A percentile compares a stretch with the other conserved stretches of the same genome.
phyloP scores from a whole-genome alignment of 2,797 vertebrate genomes.

The Cetoscarus ocellatus region DNA sequence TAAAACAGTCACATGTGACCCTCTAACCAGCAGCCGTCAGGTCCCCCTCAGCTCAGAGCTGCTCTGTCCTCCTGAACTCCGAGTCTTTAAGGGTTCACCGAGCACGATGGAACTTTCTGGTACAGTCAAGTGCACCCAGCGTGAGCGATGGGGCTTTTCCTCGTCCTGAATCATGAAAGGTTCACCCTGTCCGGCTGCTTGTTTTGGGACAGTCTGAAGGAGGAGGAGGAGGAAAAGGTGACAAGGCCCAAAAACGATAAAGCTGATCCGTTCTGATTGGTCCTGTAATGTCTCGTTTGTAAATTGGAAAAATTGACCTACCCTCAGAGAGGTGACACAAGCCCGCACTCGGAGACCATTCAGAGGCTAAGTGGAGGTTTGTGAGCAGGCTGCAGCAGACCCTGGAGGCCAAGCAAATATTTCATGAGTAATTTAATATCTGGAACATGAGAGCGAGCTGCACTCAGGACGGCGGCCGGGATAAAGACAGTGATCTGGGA shows the following conservation, averaged over 20 bases:
- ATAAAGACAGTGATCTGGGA: conserved; percentile 75
- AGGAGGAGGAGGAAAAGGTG: conserved; percentile 63
- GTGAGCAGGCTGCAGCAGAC: conserved; percentile 71
- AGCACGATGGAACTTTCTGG: conserved; percentile 73
- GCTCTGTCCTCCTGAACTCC: conserved; percentile 66
- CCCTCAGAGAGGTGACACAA: conserved; percentile 82
- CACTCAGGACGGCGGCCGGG: conserved; percentile 71
- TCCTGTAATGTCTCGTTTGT: conserved; percentile 80
- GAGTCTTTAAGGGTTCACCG: conserved; percentile 73
- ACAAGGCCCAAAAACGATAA: conserved; percentile 75
- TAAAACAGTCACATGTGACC: background rate
- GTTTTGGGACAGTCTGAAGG: conserved; percentile 45
- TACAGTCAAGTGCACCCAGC: conserved; percentile 71
- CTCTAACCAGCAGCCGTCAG: conserved; percentile 28
- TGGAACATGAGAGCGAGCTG: conserved; percentile 88
- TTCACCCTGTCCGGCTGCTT: conserved; percentile 71
- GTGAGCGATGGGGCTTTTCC: conserved; percentile 65
- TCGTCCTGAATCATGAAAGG: conserved; percentile 73
- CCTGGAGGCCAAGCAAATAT: conserved; percentile 90
- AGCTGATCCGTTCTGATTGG: conserved; percentile 83
- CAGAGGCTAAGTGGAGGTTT: conserved; percentile 79
- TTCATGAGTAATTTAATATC: conserved; percentile 99
- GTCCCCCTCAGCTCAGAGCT: conserved; percentile 32
- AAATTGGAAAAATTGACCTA: conserved; percentile 90
- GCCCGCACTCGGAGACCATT: conserved; percentile 79